Percentiles rank a stretch among this genome's conserved stretches.
These are phyloP conservation scores for Zosterops lateralis DNA, from an alignment of 2,113 vertebrate genomes.

Conservation along the genomic window DNA sequence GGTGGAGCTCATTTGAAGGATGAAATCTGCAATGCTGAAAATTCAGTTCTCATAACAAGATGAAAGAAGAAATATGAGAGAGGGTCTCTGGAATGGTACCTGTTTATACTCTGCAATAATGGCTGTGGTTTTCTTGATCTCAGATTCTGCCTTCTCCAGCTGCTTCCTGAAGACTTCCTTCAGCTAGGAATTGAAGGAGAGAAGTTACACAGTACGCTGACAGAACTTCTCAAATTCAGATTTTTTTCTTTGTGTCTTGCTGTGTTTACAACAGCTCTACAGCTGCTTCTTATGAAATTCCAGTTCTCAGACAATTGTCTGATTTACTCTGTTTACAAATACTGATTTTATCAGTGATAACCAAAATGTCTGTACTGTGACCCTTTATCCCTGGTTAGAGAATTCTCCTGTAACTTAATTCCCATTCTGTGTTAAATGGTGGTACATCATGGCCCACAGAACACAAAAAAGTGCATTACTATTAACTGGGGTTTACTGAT, in stretches of 20 bases:
- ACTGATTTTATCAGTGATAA: not conserved
- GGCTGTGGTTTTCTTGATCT: conserved; percentile 97
- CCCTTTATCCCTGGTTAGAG: not conserved
- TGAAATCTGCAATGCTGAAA: not conserved
- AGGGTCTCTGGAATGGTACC: conserved; percentile 64
- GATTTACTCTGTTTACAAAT: not conserved
- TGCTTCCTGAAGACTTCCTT: conserved; percentile 98
- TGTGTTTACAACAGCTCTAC: not conserved
- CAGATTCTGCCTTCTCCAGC: conserved; percentile 93
- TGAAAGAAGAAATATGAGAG: not conserved
- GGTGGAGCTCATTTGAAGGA: not conserved
- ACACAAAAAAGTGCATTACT: not conserved
- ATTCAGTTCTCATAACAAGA: not conserved
- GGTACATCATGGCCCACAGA: not conserved
- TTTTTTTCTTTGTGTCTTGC: not conserved
- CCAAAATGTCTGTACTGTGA: not conserved
- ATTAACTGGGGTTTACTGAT: not conserved
- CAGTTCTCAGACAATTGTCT: not conserved
- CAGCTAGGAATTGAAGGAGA: conserved; percentile 73
- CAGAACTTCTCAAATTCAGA: not conserved
- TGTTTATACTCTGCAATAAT: conserved; percentile 98
- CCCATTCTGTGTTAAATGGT: not conserved
- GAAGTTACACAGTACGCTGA: not conserved
- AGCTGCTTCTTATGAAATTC: not conserved
- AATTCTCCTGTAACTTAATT: not conserved